These are phyloP conservation scores for Ceyx erithaca DNA, from an alignment of 2,797 vertebrate species.

Conservation along the genomic window DNA sequence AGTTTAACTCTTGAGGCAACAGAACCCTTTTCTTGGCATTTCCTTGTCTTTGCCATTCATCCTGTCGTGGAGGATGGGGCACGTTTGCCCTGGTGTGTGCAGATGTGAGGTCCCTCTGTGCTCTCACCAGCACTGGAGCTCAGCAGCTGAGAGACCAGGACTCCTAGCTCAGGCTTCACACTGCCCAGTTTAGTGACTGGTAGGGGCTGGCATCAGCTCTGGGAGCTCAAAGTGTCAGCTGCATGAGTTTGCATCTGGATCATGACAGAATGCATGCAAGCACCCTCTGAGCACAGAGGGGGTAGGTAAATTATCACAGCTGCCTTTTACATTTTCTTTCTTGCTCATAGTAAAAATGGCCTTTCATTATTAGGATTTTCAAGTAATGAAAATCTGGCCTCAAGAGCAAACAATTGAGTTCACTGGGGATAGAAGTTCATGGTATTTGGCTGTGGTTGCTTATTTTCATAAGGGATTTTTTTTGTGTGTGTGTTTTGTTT, in stretches of 20 bases:
- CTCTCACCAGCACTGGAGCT: background rate
- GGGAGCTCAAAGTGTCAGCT: background rate
- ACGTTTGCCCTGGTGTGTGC: background rate
- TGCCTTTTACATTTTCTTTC: background rate
- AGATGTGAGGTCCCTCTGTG: background rate
- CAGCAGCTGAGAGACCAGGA: background rate
- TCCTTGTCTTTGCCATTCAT: background rate
- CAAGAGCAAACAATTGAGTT: background rate
- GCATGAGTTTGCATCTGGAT: background rate
- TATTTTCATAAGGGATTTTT: background rate
- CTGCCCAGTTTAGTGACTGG: background rate
- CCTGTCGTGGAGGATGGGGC: background rate
- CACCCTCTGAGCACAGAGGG: background rate
- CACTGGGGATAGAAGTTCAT: background rate
- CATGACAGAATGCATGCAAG: background rate
- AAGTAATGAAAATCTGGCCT: background rate
- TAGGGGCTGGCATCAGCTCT: background rate
- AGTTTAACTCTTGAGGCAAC: background rate
- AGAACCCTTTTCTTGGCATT: background rate
- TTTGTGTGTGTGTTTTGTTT: background rate
- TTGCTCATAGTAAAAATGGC: background rate
- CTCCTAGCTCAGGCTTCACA: accelerated
- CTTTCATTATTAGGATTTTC: background rate
- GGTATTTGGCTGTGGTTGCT: background rate
- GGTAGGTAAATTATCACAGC: background rate